Percentiles rank a stretch among this genome's conserved stretches.
Conservation (phyloP, 2,888 invertebrate genomes). For the Synanthedon andrenaeformis region DNA sequence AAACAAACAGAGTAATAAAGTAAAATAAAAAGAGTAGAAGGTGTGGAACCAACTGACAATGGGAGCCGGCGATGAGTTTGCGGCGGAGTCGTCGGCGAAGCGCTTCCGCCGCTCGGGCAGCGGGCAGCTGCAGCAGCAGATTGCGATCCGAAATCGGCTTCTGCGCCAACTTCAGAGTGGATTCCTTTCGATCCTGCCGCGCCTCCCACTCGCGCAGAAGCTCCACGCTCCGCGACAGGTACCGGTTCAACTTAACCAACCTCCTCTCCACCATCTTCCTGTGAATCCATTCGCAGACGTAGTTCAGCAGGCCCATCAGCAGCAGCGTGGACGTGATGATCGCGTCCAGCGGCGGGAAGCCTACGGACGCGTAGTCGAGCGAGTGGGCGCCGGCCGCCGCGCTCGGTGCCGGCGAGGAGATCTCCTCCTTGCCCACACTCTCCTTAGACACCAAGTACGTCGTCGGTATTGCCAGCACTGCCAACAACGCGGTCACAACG, state of each 20-base stretch:
- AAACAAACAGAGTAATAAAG: too few species aligned
- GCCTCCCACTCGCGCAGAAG: constrained; percentile 39
- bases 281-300: constrained; percentile 50
- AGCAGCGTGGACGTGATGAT: constrained; percentile 29
- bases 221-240: constrained; percentile 28
- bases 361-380: constrained; percentile 13
- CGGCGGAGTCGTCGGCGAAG: not conserved
- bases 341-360: constrained; percentile 35
- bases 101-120: constrained; percentile 26
- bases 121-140: constrained; percentile 42
- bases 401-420: constrained; percentile 7
- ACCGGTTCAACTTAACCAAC: constrained; percentile 44
- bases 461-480: constrained; percentile 39
- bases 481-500: constrained; percentile 32
- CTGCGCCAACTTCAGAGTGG: constrained; percentile 36
- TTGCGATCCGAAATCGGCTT: constrained; percentile 49
- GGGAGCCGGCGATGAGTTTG: not conserved
- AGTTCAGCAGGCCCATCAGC: constrained; percentile 25
- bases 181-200: constrained; percentile 40
- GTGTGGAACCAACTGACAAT: not conserved
- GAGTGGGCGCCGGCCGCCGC: constrained; percentile 13
- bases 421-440: constrained; percentile 15
- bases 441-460: constrained; percentile 35
- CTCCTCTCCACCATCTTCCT: constrained; percentile 49
- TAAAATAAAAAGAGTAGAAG: too few species aligned